Conservation (phyloP, 2,113 vertebrate species). For the Rostratula benghalensis region DNA sequence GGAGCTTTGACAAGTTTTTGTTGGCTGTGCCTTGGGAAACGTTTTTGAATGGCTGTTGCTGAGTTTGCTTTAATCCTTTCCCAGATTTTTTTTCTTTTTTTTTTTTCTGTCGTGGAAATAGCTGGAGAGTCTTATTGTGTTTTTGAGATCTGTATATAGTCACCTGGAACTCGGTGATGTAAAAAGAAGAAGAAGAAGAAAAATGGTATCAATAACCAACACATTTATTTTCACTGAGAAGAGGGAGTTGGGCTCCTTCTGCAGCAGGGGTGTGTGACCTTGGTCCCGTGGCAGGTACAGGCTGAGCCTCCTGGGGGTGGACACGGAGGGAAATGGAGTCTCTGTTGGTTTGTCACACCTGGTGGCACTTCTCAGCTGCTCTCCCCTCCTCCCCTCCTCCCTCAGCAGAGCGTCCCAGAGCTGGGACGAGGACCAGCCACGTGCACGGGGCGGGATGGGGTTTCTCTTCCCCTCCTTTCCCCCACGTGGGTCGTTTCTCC, state of each 20-base stretch:
- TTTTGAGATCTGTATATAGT: not conserved
- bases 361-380: fast-evolving
- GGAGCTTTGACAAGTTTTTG: conserved; percentile 56
- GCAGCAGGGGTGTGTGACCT: not conserved
- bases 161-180: not conserved
- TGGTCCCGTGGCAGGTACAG: not conserved
- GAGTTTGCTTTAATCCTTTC: conserved; percentile 42
- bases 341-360: not conserved
- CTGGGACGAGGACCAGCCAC: not conserved
- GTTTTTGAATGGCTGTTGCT: conserved; percentile 39
- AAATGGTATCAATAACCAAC: not conserved
- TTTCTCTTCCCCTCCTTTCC: not conserved
- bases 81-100: conserved; percentile 21
- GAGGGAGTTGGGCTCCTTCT: not conserved
- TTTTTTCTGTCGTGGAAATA: conserved; percentile 11
- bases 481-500: not conserved
- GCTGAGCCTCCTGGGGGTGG: not conserved
- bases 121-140: conserved; percentile 22
- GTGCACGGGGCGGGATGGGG: not conserved
- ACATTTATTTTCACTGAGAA: not conserved
- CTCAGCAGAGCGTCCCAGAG: not conserved
- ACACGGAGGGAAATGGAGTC: not conserved
- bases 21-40: conserved; percentile 53
- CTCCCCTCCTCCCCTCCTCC: fast-evolving
- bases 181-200: not conserved